These are phyloP conservation scores for Sepioteuthis lessoniana DNA, from an alignment of 2,888 invertebrate species.

Conservation along the genomic window DNA sequence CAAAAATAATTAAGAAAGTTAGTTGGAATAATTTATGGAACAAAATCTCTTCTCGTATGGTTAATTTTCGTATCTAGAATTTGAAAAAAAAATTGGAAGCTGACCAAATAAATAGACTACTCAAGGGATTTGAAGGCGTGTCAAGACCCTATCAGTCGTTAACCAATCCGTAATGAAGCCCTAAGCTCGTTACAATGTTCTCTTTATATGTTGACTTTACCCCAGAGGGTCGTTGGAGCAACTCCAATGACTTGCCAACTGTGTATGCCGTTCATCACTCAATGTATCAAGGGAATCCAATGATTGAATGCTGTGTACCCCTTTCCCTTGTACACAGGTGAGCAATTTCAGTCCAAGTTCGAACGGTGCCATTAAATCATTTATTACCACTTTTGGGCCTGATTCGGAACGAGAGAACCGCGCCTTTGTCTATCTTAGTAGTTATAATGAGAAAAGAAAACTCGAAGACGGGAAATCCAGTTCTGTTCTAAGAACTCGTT, in stretches of 20 bases:
- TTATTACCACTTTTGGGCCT: neutral
- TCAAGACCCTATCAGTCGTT: neutral
- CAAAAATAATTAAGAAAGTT: no score
- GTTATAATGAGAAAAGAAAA: no score
- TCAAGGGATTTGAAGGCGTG: neutral
- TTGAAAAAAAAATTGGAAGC: neutral
- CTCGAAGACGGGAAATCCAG: no score
- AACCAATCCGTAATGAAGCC: neutral
- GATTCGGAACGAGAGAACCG: neutral
- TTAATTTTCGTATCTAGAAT: neutral
- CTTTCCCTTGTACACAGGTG: neutral
- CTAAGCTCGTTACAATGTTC: neutral
- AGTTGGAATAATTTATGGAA: neutral
- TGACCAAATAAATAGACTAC: neutral
- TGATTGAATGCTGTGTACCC: neutral
- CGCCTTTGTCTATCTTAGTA: neutral
- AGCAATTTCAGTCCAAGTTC: neutral
- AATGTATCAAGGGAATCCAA: neutral
- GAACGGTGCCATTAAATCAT: neutral
- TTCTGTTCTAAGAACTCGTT: no score
- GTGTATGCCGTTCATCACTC: neutral
- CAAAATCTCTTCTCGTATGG: neutral
- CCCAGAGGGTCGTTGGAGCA: neutral
- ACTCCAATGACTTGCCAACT: neutral
- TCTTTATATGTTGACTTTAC: neutral